These are phyloP conservation scores for Kryptopterus vitreolus DNA, from an alignment of 2,797 vertebrate genomes.

Conservation along the genomic window DNA sequence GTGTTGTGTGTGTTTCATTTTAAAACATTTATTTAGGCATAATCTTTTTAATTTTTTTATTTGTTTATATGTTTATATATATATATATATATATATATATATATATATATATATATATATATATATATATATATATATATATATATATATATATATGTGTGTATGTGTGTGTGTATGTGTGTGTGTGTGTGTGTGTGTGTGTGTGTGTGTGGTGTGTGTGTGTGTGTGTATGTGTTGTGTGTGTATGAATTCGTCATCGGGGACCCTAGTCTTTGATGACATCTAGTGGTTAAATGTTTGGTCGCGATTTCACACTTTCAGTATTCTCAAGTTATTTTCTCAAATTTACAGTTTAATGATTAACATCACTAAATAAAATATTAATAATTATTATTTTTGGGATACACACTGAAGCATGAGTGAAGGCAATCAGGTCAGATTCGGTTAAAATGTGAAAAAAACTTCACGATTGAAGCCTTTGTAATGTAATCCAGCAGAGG, in stretches of 20 bases:
- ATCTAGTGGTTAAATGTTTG: conserved; percentile 19
- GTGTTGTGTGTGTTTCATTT: too few relatives aligned
- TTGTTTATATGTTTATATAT: too few relatives aligned
- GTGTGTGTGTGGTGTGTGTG: too few relatives aligned
- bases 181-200: too few relatives aligned
- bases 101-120: too few relatives aligned
- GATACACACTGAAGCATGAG: background rate
- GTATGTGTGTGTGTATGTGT: too few relatives aligned
- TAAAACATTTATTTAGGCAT: too few relatives aligned
- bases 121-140: too few relatives aligned
- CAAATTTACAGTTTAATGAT: background rate
- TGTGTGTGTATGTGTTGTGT: too few relatives aligned
- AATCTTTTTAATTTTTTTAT: too few relatives aligned
- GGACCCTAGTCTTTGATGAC: background rate
- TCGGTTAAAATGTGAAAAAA: background rate
- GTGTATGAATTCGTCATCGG: background rate
- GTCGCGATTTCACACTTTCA: background rate
- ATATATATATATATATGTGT: too few relatives aligned
- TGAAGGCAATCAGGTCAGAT: background rate
- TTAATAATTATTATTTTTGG: background rate
- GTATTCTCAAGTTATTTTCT: background rate
- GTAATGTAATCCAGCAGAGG: conserved; percentile 33
- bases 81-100: too few relatives aligned
- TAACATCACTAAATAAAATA: background rate
- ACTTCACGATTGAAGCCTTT: background rate